Percentiles rank a stretch among this genome's conserved stretches.
phyloP scores from a whole-genome alignment of 2,797 vertebrate species.

The Phataginus tricuspis region DNA sequence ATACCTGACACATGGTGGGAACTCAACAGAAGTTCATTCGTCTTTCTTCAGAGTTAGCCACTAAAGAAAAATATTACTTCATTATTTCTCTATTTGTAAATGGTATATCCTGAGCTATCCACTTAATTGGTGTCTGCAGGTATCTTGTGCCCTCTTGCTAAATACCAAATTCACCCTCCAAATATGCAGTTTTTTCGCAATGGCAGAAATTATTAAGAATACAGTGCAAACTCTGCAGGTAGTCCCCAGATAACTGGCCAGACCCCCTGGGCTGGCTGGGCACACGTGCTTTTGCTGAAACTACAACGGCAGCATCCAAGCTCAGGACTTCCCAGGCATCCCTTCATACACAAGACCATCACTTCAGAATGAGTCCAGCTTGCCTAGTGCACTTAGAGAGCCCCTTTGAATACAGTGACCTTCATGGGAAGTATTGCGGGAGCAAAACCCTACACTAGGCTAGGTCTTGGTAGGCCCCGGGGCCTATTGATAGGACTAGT shows the following conservation, averaged over 20 bases:
- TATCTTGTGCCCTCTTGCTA: background rate
- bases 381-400: background rate
- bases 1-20: background rate
- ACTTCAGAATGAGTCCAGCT: background rate
- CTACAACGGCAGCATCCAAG: background rate
- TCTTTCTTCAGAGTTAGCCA: background rate
- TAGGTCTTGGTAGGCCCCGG: background rate
- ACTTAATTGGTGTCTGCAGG: background rate
- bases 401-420: background rate
- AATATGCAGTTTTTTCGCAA: background rate
- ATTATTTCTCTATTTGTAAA: background rate
- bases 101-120: background rate
- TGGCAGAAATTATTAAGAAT: background rate
- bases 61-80: conserved; percentile 20
- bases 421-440: background rate
- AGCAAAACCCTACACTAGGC: background rate
- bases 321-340: background rate
- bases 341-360: background rate
- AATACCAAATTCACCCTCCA: background rate
- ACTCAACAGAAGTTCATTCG: background rate
- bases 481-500: background rate
- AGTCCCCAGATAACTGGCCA: background rate
- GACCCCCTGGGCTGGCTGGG: background rate
- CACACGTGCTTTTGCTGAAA: background rate
- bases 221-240: background rate